Percentiles rank a stretch among this genome's conserved stretches.
Conservation (phyloP, 2,888 invertebrate genomes). For the Amaurobius ferox region DNA sequence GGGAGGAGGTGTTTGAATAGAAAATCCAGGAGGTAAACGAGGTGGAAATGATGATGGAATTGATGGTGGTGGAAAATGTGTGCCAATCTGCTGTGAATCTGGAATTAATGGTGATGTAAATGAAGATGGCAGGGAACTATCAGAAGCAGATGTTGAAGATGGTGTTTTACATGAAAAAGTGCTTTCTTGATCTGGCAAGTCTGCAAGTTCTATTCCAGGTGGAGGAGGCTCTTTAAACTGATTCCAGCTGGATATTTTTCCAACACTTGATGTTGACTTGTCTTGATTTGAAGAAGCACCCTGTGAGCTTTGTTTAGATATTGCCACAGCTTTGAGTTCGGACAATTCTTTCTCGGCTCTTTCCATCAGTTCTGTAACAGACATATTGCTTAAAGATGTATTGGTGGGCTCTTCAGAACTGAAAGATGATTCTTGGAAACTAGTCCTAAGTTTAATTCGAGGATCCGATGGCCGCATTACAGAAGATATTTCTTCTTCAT, state of each 20-base stretch:
- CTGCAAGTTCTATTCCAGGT: conserved; percentile 49
- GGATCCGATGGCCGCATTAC: conserved; percentile 30
- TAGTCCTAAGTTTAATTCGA: conserved; percentile 48
- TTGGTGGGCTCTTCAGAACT: conserved; percentile 6
- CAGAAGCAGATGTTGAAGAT: not conserved
- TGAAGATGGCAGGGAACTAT: not conserved
- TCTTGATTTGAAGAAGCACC: not conserved
- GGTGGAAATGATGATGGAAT: conserved; percentile 35
- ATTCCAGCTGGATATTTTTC: conserved; percentile 26
- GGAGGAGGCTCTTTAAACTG: conserved; percentile 52
- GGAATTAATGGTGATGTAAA: conserved; percentile 11
- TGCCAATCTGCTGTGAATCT: not conserved
- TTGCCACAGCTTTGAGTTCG: not conserved
- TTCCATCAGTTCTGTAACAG: conserved; percentile 16
- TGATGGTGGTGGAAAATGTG: conserved; percentile 26
- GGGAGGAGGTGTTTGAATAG: conserved; percentile 46
- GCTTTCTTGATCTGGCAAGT: not conserved
- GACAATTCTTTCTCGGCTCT: conserved; percentile 34
- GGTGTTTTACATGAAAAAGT: not conserved
- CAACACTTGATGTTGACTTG: not conserved
- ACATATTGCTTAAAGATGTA: conserved; percentile 18
- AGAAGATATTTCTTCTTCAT: conserved; percentile 1
- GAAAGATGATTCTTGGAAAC: conserved; percentile 13
- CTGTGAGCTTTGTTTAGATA: not conserved
- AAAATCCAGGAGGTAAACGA: conserved; percentile 39